These are phyloP conservation scores for Coelogynopora nodosa DNA, from an alignment of 2,888 invertebrate species.

Conservation along the genomic window DNA sequence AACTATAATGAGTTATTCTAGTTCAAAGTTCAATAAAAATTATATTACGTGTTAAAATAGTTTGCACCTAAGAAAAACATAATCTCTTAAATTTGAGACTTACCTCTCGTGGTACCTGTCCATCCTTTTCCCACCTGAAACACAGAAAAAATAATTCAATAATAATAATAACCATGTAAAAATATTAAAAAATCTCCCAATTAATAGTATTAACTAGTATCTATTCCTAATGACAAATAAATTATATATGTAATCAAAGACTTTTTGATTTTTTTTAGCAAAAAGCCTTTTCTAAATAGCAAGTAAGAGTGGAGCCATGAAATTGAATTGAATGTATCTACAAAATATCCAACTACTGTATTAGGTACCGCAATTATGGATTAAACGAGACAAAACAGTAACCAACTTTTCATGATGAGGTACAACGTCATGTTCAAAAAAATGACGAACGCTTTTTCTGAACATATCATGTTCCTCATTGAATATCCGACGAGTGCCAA, in stretches of 20 bases:
- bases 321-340: no score
- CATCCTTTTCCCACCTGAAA: conserved; percentile 58
- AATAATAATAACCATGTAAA: neutral
- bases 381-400: no score
- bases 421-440: conserved; percentile 60
- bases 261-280: no score
- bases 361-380: no score
- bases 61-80: no score
- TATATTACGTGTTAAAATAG: no score
- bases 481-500: conserved; percentile 61
- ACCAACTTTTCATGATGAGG: conserved; percentile 59
- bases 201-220: conserved; percentile 29
- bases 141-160: neutral
- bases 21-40: no score
- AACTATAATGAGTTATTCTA: no score
- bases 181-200: neutral
- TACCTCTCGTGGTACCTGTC: conserved; percentile 57
- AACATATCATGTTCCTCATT: conserved; percentile 62
- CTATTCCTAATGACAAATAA: no score
- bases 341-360: no score
- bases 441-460: conserved; percentile 58
- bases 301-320: neutral
- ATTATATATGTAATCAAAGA: no score
- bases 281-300: neutral
- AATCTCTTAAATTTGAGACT: conserved; percentile 34